Conservation (phyloP, 2,888 invertebrate species). For the Aplocera efformata region DNA sequence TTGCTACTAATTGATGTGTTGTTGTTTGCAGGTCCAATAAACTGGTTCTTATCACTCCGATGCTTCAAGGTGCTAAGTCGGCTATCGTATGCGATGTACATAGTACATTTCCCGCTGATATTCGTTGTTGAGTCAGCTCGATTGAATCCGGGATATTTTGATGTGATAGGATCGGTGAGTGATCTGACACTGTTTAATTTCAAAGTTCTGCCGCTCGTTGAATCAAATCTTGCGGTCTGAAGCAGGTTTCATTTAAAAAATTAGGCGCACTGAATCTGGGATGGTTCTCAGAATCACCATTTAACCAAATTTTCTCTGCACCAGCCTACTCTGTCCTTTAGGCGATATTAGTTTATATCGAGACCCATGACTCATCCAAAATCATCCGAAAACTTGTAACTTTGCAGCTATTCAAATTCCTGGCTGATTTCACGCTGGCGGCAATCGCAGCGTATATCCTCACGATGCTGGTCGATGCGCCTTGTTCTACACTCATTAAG, state of each 20-base stretch:
- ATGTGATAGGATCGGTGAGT: slow-evolving; percentile 35
- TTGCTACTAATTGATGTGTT: not conserved
- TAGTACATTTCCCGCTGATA: slow-evolving; percentile 66
- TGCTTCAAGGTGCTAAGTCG: slow-evolving; percentile 73
- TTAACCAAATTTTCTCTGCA: too few species aligned
- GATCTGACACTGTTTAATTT: slow-evolving; percentile 1
- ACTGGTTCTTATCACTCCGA: slow-evolving; percentile 69
- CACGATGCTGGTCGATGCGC: slow-evolving; percentile 52
- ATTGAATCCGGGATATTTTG: slow-evolving; percentile 40
- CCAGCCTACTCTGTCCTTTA: too few species aligned
- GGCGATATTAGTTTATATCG: too few species aligned
- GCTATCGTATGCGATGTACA: slow-evolving; percentile 77
- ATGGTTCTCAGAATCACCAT: too few species aligned
- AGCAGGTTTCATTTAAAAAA: too few species aligned
- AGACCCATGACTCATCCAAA: too few species aligned
- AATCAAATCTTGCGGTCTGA: too few species aligned
- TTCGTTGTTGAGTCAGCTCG: slow-evolving; percentile 36
- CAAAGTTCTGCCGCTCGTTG: too few species aligned
- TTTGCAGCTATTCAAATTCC: slow-evolving; percentile 49
- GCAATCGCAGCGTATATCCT: slow-evolving; percentile 43
- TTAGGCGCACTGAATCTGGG: too few species aligned
- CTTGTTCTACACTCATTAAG: slow-evolving; percentile 52
- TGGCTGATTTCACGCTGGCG: slow-evolving; percentile 41
- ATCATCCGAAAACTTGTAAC: too few species aligned
- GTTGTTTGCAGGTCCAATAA: slow-evolving; percentile 55